Evolutionary conservation across 37 sponge, comb jelly and placozoan species (phyloP).

Genomic region (Tethya wilhelma): DNA sequence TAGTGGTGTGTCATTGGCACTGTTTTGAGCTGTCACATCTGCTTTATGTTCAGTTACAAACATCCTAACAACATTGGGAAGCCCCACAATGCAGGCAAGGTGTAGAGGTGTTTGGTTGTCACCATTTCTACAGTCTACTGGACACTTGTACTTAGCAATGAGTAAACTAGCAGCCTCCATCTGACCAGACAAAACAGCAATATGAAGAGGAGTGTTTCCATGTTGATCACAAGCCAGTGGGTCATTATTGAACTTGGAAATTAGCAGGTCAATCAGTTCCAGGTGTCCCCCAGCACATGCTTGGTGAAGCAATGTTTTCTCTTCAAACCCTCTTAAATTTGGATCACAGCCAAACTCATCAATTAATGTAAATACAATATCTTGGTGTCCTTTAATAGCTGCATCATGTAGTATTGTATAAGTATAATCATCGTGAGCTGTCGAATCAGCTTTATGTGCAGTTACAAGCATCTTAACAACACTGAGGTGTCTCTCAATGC

Average conservation of each 20-base stretch:
- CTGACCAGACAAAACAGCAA: not conserved
- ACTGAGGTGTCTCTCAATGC: not conserved
- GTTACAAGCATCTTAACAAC: not conserved
- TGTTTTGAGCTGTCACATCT: not conserved
- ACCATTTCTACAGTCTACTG: not conserved
- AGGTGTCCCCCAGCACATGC: constrained; percentile 13
- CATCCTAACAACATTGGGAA: not conserved
- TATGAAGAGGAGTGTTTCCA: constrained; percentile 34
- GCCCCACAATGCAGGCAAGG: not conserved
- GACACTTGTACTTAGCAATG: not conserved
- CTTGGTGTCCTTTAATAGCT: constrained; percentile 13
- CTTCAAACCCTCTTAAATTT: not conserved
- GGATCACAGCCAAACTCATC: constrained; percentile 11
- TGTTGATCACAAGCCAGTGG: not conserved
- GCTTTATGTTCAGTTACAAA: not conserved
- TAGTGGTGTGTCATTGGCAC: not conserved
- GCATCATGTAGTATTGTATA: not conserved
- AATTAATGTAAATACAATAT: constrained; percentile 21
- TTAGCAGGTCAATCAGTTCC: not conserved
- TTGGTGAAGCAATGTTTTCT: constrained; percentile 24
- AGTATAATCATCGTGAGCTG: not conserved
- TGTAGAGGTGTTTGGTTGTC: not conserved
- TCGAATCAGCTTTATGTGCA: not conserved
- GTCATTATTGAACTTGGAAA: not conserved
- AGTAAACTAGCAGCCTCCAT: constrained; percentile 11